Evolutionary conservation across 1,140 invertebrate genomes (phyloP), one percentile per base, ranked within the genome.

Genomic region (Pectinophora gossypiella): DNA sequence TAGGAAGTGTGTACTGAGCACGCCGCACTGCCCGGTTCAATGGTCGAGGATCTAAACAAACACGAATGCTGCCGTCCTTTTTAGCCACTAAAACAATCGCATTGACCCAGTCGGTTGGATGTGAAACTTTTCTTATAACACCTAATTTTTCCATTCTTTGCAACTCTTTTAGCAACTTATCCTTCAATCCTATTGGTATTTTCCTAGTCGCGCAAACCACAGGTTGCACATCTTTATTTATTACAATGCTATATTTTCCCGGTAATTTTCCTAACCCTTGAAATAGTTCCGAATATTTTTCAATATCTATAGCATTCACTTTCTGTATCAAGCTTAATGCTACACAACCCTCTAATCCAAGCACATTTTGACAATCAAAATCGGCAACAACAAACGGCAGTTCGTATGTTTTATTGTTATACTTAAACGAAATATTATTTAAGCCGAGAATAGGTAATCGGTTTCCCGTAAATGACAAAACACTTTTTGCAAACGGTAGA

Each of bases 221-320:
- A 20, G 46, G 46, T 15, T 40, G 45, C 4, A 48, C 23, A 23
- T 16, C 32, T 23, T 27, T 21, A 43, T 54, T 38, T 10, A 54
- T 21, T 9, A 48, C 35, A 44, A 59, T 47, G 46, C 23, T 44
- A 46, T 58, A 51, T 44, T 35, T 43, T 22, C 60, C 48, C 20
- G 27, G 56, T 51, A 47, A 48, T 48, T 45, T 42, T 19, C 51
- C 55, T 27, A 47, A 47, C 18, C 55, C 55, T 53, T 53, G 32
- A 38, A 42, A 54, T 13, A 56, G 53, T 13, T 52, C 22, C 19
- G 21, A 45, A 47, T 53, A 54, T 23, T 53, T 32, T 10, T 44
- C 19, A 52, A 36, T 23, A 40, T 48, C 48, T 49, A 32, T 21
- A 43, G 7, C 52, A 40, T 51, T 48, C 3, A 18, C 23, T 27